Evolutionary conservation across 2,888 invertebrate genomes (phyloP).

Genomic region (Ophion costatus): DNA sequence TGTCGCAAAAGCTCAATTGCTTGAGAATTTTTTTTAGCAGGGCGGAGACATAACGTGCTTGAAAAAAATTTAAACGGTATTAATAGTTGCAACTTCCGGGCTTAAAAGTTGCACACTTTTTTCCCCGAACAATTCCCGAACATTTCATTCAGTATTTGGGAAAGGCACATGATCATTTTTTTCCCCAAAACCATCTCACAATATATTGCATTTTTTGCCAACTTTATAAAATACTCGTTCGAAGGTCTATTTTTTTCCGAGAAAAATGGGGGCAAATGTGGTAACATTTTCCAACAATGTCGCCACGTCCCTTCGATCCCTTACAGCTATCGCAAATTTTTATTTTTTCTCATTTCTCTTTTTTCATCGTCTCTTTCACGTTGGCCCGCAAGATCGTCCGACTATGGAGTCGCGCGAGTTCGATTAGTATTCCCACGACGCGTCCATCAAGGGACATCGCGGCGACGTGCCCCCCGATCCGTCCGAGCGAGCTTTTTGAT

Average conservation of each 20-base stretch:
- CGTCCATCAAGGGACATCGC: constrained; percentile 15
- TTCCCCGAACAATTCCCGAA: no score
- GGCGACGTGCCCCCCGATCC: neutral
- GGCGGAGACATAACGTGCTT: no score
- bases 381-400: neutral
- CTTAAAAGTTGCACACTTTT: neutral
- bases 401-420: neutral
- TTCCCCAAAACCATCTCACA: neutral
- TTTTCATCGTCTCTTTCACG: neutral
- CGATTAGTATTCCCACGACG: constrained; percentile 38
- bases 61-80: no score
- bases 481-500: neutral
- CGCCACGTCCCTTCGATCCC: neutral
- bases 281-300: neutral
- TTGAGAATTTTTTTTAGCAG: no score
- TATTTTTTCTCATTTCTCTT: neutral
- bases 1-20: no score
- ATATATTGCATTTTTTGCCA: neutral
- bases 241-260: neutral
- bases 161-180: neutral
- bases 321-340: no score
- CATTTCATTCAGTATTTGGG: no score
- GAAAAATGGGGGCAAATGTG: neutral
- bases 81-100: no score
- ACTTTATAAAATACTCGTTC: constrained; percentile 4